Conservation (phyloP, 2,113 vertebrate genomes). For the Pleuronectes platessa region DNA sequence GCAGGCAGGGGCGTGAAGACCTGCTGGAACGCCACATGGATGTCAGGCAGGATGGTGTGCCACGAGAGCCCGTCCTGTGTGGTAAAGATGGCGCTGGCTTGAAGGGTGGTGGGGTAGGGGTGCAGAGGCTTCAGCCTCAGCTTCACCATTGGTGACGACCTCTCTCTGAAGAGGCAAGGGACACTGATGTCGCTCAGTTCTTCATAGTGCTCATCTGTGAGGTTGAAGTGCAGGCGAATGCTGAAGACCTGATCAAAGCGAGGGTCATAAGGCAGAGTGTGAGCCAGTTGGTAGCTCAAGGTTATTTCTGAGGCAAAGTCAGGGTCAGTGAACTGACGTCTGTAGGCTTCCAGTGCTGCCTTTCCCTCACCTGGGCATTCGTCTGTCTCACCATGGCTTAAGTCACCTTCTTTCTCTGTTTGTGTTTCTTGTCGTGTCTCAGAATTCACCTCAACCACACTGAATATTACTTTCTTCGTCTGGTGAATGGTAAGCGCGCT, state of each 20-base stretch:
- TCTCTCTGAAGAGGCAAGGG: conserved; percentile 80
- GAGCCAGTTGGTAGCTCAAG: conserved; percentile 77
- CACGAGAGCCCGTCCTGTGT: conserved; percentile 82
- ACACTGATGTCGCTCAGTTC: conserved; percentile 80
- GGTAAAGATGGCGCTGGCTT: conserved; percentile 82
- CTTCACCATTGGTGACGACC: conserved; percentile 62
- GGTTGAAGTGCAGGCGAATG: conserved; percentile 84
- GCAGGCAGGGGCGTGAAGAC: conserved; percentile 82
- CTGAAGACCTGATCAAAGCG: conserved; percentile 83
- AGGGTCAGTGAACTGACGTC: conserved; percentile 68
- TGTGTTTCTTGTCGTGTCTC: background rate
- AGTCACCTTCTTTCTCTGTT: rapidly evolving
- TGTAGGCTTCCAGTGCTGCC: conserved; percentile 63
- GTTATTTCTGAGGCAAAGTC: conserved; percentile 72
- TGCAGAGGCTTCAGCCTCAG: conserved; percentile 81
- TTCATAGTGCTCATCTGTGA: conserved; percentile 78
- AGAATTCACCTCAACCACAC: conserved; percentile 47
- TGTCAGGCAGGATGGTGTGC: conserved; percentile 78
- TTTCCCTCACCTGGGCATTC: background rate
- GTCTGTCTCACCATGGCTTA: background rate
- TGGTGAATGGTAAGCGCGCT: conserved; percentile 80
- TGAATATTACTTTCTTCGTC: conserved; percentile 66
- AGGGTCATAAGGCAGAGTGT: conserved; percentile 45
- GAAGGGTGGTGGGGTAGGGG: conserved; percentile 81
- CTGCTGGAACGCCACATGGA: conserved; percentile 82